phyloP scores from a whole-genome alignment of 2,888 invertebrate genomes.

The Phragmatobia fuliginosa region DNA sequence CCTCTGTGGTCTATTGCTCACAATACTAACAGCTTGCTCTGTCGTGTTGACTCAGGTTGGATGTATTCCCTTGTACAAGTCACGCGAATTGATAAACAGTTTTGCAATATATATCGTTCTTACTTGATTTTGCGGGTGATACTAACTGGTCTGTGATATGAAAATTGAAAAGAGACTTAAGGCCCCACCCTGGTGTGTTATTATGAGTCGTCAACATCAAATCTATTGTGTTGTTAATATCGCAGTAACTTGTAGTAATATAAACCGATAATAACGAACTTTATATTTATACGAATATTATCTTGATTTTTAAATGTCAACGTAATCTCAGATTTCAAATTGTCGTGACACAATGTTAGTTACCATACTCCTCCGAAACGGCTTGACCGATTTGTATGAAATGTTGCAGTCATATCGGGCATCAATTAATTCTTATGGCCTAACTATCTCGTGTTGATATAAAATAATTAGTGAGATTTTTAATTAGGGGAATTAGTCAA shows the following conservation, averaged over 20 bases:
- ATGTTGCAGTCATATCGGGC: too few relatives aligned
- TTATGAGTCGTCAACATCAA: too few relatives aligned
- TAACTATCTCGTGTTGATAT: not conserved
- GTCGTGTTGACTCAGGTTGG: constrained; percentile 15
- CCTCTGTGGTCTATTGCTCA: constrained; percentile 27
- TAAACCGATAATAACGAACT: too few relatives aligned
- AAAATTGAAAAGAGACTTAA: not conserved
- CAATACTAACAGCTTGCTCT: constrained; percentile 18
- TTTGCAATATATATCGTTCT: not conserved
- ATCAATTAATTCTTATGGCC: not conserved
- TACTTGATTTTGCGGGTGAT: not conserved
- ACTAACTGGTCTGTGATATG: not conserved
- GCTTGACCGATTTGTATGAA: too few relatives aligned
- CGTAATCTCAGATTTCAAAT: not conserved
- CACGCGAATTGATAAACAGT: not conserved
- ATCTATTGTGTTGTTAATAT: too few relatives aligned
- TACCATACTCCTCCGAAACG: too few relatives aligned
- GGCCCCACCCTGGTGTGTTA: too few relatives aligned
- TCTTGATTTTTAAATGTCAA: not conserved
- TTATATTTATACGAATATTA: not conserved
- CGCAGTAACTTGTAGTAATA: too few relatives aligned
- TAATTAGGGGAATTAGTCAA: not conserved
- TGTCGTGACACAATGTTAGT: too few relatives aligned
- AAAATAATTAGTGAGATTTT: too few relatives aligned
- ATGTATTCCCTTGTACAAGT: constrained; percentile 2